Evolutionary conservation across 2,113 vertebrate species (phyloP).

Genomic region (Lutjanus erythropterus): DNA sequence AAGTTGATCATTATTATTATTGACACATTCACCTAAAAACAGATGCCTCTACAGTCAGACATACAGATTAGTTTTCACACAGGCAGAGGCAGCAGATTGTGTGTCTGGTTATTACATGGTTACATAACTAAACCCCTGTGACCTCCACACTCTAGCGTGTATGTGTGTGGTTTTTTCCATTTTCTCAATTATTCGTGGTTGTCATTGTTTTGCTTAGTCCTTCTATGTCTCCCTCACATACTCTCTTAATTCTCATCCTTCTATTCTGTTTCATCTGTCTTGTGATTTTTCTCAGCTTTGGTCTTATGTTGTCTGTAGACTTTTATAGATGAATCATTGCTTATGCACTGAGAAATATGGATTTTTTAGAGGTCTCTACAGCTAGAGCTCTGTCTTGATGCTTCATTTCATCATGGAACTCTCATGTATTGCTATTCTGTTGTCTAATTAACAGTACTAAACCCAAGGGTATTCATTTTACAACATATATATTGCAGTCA

Average conservation of each 20-base stretch:
- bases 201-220: neutral
- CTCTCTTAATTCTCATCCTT: neutral
- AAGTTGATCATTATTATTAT: neutral
- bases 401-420: neutral
- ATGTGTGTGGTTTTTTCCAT: neutral
- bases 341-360: neutral
- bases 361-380: neutral
- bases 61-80: neutral
- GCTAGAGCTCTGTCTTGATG: no score
- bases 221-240: neutral
- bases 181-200: neutral
- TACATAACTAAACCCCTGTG: constrained; percentile 36
- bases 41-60: neutral
- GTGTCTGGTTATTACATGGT: constrained; percentile 20
- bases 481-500: neutral
- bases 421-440: neutral
- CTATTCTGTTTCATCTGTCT: neutral
- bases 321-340: neutral
- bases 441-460: neutral
- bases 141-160: neutral
- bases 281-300: neutral
- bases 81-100: constrained; percentile 20
- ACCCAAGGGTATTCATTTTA: neutral
- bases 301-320: neutral
- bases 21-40: constrained; percentile 2